These are phyloP conservation scores for Setipinna tenuifilis DNA, from an alignment of 2,797 vertebrate species.

Conservation along the genomic window DNA sequence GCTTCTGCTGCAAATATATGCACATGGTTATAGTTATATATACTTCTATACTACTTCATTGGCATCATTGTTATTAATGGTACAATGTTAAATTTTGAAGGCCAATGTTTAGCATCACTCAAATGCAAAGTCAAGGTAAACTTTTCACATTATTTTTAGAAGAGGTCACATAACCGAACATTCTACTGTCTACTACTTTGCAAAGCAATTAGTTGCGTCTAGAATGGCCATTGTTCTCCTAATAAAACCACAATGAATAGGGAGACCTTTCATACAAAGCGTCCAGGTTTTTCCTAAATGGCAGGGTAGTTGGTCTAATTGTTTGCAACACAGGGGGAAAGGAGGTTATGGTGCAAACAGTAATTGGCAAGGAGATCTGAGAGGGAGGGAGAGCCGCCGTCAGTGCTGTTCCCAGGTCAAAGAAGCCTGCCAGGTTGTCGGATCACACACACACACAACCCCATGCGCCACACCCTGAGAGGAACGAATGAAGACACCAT, in stretches of 20 bases:
- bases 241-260: neutral
- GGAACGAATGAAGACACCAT: neutral
- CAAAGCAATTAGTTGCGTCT: neutral
- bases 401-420: neutral
- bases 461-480: neutral
- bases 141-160: too few species aligned
- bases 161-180: neutral
- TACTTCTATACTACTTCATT: too few species aligned
- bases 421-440: constrained; percentile 1
- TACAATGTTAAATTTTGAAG: too few species aligned
- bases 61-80: neutral
- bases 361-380: neutral
- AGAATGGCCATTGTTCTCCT: neutral
- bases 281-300: neutral
- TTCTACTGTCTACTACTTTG: too few species aligned
- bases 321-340: neutral
- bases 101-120: too few species aligned
- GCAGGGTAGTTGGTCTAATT: neutral
- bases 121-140: too few species aligned
- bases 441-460: neutral
- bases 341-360: constrained; percentile 3
- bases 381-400: neutral
- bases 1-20: neutral
- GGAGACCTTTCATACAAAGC: neutral
- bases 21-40: neutral